Evolutionary conservation across 2,888 invertebrate species (phyloP), one percentile per base, ranked within the genome.

Genomic region (Lycocerus yunnanus): DNA sequence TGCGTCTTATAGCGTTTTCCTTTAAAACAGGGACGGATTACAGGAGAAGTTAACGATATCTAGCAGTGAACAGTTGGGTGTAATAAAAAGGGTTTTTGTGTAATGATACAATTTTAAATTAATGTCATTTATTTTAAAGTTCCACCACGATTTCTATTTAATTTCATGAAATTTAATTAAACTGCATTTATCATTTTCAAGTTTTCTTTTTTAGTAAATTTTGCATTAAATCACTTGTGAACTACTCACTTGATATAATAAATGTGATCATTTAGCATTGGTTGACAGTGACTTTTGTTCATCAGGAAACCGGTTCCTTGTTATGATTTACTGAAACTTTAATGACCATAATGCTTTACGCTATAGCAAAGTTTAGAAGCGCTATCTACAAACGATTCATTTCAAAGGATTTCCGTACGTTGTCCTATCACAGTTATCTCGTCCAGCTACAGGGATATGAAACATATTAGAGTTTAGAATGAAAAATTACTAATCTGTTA

Each of bases 331-430:
- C 59, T 68, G 69, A 63, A 69, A 72, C 68, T 68, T 72, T 72
- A 72, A 72, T 72, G 72, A 72, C 72, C 69, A 69, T 72, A 72
- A 72, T 69, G 59, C 65, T 68, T 58, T 58, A 72, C 58, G 59
- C 65, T 68, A 65, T 58, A 72, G 61, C 72, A 67, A 67, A 68
- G 72, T 72, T 72, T 61, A 66, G 61, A 60, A 60, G 67, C 72
- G 21, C 66, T 66, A 72, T 68, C 72, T 72, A 68, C 72, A 72
- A 72, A 72, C 72, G 72, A 72, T 72, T 72, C 72, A 72, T 72
- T 72, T 72, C 67, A 68, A 27, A 72, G 72, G 67, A 67, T 72
- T 72, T 72, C 67, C 72, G 72, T 67, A 43, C 72, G 72, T 67
- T 27, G 43, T 72, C 60, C 72, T 27, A 68, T 20, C 66, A 71